Evolutionary conservation across 2,888 invertebrate species (phyloP), one percentile per base, ranked within the genome.

Genomic region (Acleris literana): DNA sequence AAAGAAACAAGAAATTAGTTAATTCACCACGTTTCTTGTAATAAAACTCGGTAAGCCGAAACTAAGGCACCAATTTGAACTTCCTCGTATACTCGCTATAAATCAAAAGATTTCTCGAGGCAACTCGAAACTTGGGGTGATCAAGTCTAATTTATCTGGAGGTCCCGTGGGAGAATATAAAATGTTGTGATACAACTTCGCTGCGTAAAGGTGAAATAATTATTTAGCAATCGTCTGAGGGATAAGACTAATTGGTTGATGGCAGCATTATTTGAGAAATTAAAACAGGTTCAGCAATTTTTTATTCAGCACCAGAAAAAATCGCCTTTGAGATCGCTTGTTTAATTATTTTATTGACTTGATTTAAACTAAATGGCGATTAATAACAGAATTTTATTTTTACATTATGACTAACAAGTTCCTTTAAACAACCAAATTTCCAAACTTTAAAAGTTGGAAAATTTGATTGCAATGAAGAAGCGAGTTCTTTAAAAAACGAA

Each of bases 61-160:
- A 57, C 56, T 61, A 46, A 65, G 65, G 53, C 53, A 51, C 48
- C 56, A 66, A 66, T 66, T 62, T 66, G 48, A 66, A 66, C 66
- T 66, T 66, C 56, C 20, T 39, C 46, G 25, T 59, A 48, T 25
- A 59, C 25, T 22, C 18, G 61, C 51, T 57, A 57, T 66, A 62
- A 62, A 66, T 66, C 62, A 66, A 66, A 66, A 66, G 57, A 66
- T 66, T 66, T 57, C 61, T 46, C 5, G 25, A 39, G 56, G 43
- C 22, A 44, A 62, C 57, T 66, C 53, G 52, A 57, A 66, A 66
- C 66, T 66, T 57, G 62, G 18, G 52, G 57, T 62, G 62, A 53
- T 66, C 61, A 62, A 52, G 57, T 48, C 57, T 62, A 57, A 66
- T 62, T 66, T 66, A 57, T 66, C 57, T 57, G 52, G 46, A 49